Evolutionary conservation across 2,888 invertebrate species (phyloP).

Genomic region (Cordilura impudica): DNA sequence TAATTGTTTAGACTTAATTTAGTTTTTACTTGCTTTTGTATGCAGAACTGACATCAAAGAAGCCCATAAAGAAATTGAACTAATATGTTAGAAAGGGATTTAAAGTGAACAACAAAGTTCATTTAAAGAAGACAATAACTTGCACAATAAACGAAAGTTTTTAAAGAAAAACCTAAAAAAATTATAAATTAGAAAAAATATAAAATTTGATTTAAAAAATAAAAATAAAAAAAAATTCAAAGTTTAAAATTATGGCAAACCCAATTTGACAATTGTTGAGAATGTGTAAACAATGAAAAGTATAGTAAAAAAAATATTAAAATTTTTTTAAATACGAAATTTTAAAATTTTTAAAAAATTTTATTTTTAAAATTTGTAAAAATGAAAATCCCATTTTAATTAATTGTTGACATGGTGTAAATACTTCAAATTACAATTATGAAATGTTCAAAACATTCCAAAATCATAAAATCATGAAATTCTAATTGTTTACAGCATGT

Average conservation of each 20-base stretch:
- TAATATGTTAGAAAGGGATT: neutral
- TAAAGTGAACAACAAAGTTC: conserved; percentile 22
- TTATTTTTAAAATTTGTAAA: neutral
- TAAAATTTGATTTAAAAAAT: too few species aligned
- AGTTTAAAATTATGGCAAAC: too few species aligned
- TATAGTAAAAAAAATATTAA: neutral
- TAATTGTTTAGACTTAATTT: neutral
- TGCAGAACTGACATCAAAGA: conserved; percentile 18
- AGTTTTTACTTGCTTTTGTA: neutral
- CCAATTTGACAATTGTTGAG: neutral
- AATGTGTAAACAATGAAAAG: neutral
- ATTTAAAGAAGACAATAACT: conserved; percentile 18
- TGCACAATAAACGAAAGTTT: neutral
- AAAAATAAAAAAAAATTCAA: too few species aligned
- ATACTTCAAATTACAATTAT: neutral
- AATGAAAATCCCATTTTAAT: neutral
- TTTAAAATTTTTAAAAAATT: neutral
- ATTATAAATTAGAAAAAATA: too few species aligned
- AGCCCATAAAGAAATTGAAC: neutral
- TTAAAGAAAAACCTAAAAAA: neutral
- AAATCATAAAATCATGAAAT: neutral
- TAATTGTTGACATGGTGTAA: neutral
- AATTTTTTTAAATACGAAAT: neutral
- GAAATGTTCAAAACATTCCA: too few species aligned
- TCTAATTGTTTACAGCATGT: neutral